These are phyloP conservation scores for Cnemophilus loriae DNA, from an alignment of 2,113 vertebrate genomes.

Conservation along the genomic window DNA sequence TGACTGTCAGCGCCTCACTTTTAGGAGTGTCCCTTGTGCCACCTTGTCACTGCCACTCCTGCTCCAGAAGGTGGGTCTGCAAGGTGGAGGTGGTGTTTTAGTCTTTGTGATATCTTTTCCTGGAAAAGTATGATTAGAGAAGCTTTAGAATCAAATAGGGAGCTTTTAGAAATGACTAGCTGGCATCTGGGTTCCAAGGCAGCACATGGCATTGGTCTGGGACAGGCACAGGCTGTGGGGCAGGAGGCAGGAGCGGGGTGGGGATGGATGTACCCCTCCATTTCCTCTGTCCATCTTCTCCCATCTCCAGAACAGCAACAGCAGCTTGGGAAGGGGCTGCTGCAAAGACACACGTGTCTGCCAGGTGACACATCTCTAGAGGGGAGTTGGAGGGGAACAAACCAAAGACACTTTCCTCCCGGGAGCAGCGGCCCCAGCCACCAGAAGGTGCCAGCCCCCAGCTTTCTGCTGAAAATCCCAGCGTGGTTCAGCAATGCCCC, in stretches of 20 bases:
- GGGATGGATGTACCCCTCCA: neutral
- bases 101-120: neutral
- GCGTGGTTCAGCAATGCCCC: neutral
- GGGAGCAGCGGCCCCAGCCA: neutral
- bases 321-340: neutral
- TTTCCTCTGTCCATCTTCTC: neutral
- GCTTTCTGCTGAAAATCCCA: neutral
- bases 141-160: neutral
- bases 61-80: neutral
- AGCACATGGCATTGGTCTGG: rapidly evolving
- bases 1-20: rapidly evolving
- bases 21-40: neutral
- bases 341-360: neutral
- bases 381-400: neutral
- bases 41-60: neutral
- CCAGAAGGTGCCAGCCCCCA: neutral
- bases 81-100: neutral
- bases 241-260: neutral
- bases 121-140: neutral
- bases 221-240: neutral
- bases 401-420: neutral
- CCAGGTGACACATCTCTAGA: neutral
- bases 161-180: neutral
- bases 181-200: neutral
- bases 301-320: neutral